Conservation (phyloP, 2,888 invertebrate genomes). For the Scelioninae gen. 2 region DNA sequence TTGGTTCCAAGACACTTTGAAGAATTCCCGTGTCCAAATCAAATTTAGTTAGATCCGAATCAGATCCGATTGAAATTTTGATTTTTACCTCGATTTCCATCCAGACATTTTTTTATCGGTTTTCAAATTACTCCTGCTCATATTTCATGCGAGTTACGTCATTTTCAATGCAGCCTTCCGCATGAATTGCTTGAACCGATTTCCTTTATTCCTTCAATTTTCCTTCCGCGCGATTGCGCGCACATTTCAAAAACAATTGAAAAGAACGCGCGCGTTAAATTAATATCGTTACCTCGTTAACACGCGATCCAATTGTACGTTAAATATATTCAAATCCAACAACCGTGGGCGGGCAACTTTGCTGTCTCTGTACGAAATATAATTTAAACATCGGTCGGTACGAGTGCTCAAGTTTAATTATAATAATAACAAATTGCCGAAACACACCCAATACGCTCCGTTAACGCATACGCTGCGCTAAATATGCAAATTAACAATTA, state of each 20-base stretch:
- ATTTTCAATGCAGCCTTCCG: background rate
- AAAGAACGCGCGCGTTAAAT: constrained; percentile 15
- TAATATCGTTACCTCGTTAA: constrained; percentile 12
- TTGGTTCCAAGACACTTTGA: constrained; percentile 28
- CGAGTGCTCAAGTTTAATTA: constrained; percentile 7
- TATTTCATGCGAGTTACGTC: constrained; percentile 5
- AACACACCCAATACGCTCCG: constrained; percentile 1
- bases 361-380: constrained; percentile 1
- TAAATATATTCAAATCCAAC: constrained; percentile 18
- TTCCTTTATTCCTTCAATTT: background rate
- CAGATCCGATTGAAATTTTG: constrained; percentile 39
- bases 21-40: constrained; percentile 39
- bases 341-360: constrained; percentile 17
- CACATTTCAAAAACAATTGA: background rate
- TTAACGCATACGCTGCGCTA: constrained; percentile 19
- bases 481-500: constrained; percentile 38
- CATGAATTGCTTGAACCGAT: background rate
- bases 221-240: background rate
- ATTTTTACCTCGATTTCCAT: constrained; percentile 28
- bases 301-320: constrained; percentile 4
- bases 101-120: constrained; percentile 1
- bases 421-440: constrained; percentile 28
- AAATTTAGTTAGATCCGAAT: constrained; percentile 39
- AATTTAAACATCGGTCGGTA: constrained; percentile 24
- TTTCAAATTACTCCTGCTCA: background rate